These are phyloP conservation scores for Trichechus manatus DNA, from an alignment of 2,113 vertebrate genomes.

Conservation along the genomic window DNA sequence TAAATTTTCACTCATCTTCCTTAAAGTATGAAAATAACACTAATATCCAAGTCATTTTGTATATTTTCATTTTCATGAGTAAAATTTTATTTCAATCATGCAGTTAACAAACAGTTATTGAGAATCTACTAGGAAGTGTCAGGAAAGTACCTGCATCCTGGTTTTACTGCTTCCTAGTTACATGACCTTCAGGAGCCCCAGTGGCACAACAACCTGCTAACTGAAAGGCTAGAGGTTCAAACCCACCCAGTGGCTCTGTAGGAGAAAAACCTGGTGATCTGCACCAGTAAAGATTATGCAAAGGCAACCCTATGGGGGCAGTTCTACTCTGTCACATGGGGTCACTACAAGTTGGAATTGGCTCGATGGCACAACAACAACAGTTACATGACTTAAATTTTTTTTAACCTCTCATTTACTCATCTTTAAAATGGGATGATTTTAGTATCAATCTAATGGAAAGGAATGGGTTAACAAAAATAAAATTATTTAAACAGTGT, in stretches of 20 bases:
- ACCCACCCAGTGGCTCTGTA: background rate
- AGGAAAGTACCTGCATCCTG: background rate
- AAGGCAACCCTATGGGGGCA: no score
- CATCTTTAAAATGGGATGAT: background rate
- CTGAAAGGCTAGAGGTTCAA: background rate
- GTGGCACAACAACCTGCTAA: background rate
- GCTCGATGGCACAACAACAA: no score
- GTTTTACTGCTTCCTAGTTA: background rate
- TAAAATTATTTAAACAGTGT: background rate
- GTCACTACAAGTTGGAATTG: no score
- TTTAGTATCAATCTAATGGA: background rate
- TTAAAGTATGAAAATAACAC: background rate
- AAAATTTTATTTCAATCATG: background rate
- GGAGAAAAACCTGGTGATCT: no score
- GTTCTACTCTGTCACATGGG: no score
- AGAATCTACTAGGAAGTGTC: background rate
- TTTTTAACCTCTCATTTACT: background rate
- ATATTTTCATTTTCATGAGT: background rate
- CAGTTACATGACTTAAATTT: no score
- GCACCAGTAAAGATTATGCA: background rate
- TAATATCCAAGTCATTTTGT: background rate
- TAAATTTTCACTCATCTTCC: background rate
- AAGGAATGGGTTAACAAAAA: slow-evolving; percentile 2
- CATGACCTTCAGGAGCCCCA: background rate
- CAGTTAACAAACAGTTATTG: background rate